Percentiles rank a stretch among this genome's conserved stretches.
phyloP scores from a whole-genome alignment of 2,888 invertebrate genomes.

The Tuberolachnus salignus region DNA sequence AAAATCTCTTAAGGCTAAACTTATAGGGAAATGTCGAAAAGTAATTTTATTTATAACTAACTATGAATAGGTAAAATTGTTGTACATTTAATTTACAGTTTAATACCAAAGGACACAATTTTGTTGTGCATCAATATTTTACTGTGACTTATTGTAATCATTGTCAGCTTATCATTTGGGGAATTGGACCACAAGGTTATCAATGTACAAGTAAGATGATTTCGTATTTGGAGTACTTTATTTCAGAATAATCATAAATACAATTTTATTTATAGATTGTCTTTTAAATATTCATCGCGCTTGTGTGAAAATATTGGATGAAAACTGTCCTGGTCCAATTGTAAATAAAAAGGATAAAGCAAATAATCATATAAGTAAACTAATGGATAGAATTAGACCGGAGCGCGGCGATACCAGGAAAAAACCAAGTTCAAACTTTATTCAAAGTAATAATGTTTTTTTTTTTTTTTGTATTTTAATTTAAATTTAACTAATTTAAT shows the following conservation, averaged over 20 bases:
- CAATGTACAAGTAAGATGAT: conserved; percentile 81
- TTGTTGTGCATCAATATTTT: conserved; percentile 85
- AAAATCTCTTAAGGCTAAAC: conserved; percentile 73
- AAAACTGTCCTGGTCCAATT: conserved; percentile 78
- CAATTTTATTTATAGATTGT: conserved; percentile 71
- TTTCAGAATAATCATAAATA: not conserved
- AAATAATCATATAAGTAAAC: conserved; percentile 74
- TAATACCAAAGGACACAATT: conserved; percentile 86
- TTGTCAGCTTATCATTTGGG: conserved; percentile 90
- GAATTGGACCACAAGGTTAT: conserved; percentile 95
- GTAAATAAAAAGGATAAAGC: conserved; percentile 68
- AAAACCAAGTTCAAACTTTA: conserved; percentile 64
- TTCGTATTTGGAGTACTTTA: not conserved
- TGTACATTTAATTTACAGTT: conserved; percentile 63
- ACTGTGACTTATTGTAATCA: conserved; percentile 91
- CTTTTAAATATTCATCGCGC: conserved; percentile 83
- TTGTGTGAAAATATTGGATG: conserved; percentile 80
- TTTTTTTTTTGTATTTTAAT: not conserved
- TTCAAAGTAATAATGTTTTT: conserved; percentile 62
- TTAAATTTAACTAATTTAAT: conserved; percentile 8
- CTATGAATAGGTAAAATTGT: not conserved
- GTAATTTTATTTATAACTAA: conserved; percentile 61
- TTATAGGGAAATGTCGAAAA: conserved; percentile 74
- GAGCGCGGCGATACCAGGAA: conserved; percentile 64
- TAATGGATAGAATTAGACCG: conserved; percentile 72